Base-by-base conservation (phyloP, 2,113 vertebrate species). In the Pachypanchax playfairii region DNA sequence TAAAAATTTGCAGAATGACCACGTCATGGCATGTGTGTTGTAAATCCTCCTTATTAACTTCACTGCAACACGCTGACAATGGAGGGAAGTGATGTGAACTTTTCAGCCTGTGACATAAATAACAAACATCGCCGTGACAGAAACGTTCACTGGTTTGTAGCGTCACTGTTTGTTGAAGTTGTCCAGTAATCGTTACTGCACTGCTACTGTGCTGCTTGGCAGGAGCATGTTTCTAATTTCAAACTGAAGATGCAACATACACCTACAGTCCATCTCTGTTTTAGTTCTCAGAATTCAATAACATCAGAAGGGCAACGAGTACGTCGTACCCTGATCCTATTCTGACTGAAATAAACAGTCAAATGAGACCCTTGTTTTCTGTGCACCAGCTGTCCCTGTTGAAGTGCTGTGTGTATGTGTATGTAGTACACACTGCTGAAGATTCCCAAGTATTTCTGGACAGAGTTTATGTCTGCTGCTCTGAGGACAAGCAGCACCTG, bases 401-500 rank as follows among this genome's bases (percentile, higher is more conserved):
- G 12, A 43, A 64, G n/a, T 29, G 2, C 14, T 31, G 35, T 21
- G 31, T 7, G 25, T 36, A 38, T 29, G 21, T 58, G 39, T n/a
- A 41, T 26, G 54, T 65, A 35, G 21, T 65, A 67, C 64, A 63
- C 65, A 47, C 42, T 58, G 2, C 31, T 2, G n/a, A 74, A 39
- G 51, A 76, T 55, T 66, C 22, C 47, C 31, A 42, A 75, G 48
- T 21, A 65, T 82, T 64, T 85, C 56, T 25, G 49, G 25, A 36
- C 13, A 4, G 29, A 20, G 33, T 68, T n/a, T 70, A 41, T 49
- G 56, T 71, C 57, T 77, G 62, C 62, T 42, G 26, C 70, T 69
- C 49, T 71, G 54, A 73, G 70, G 70, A 61, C 53, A 60, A 24
- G 38, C 69, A 75, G 67, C 86, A 88, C 82, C 86, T 88, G 86